These are phyloP conservation scores for Ceyx erithaca DNA, from an alignment of 2,797 vertebrate genomes.

Conservation along the genomic window DNA sequence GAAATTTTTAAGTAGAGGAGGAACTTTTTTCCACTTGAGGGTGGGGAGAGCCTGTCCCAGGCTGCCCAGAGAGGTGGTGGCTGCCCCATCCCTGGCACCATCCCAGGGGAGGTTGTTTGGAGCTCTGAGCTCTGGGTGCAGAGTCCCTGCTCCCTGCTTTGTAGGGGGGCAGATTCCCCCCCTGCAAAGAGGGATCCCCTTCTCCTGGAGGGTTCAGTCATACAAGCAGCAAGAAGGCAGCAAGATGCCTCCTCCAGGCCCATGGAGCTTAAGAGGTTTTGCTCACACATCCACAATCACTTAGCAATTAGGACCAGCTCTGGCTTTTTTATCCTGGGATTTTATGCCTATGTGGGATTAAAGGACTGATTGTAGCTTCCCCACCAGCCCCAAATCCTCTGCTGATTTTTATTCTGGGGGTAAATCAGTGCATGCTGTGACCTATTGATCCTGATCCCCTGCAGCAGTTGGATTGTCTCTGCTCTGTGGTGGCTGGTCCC, in stretches of 20 bases:
- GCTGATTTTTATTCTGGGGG: slow-evolving; percentile 45
- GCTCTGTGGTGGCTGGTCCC: fast-evolving
- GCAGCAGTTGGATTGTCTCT: background rate
- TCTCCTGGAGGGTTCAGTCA: fast-evolving
- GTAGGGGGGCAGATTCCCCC: background rate
- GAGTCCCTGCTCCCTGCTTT: background rate
- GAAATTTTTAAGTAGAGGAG: background rate
- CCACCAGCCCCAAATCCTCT: slow-evolving; percentile 50
- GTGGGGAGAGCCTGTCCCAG: background rate
- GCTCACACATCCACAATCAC: background rate
- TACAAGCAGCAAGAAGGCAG: background rate
- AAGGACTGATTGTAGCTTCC: slow-evolving; percentile 47
- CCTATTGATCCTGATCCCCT: slow-evolving; percentile 56
- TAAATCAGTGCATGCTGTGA: background rate
- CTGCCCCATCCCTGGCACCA: background rate
- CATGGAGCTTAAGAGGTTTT: background rate
- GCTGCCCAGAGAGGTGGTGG: background rate
- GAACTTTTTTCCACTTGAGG: background rate
- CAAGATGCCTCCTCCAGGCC: background rate
- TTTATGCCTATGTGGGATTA: slow-evolving; percentile 60
- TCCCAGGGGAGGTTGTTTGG: background rate
- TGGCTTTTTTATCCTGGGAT: slow-evolving; percentile 55
- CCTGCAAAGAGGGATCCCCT: fast-evolving
- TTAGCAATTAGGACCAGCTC: slow-evolving; percentile 38
- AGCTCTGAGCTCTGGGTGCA: background rate